Percentiles rank a stretch among this genome's conserved stretches.
These are phyloP conservation scores for Phragmatobia fuliginosa DNA, from an alignment of 2,888 invertebrate genomes.

Conservation along the genomic window DNA sequence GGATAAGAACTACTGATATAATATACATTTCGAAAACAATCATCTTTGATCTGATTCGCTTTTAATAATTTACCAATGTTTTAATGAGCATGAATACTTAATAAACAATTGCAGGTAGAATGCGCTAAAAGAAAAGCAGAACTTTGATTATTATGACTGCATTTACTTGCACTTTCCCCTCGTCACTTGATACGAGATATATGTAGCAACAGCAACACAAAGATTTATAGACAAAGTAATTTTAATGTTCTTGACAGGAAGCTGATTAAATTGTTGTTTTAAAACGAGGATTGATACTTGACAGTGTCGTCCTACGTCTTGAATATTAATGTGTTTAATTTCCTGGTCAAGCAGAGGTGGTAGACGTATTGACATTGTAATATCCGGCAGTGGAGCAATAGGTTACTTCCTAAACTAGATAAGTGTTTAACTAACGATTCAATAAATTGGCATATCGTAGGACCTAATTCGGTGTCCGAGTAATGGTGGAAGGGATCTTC, in stretches of 20 bases:
- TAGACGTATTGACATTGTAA: slow-evolving; percentile 38
- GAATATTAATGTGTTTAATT: slow-evolving; percentile 39
- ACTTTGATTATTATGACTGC: not conserved
- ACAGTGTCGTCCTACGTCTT: slow-evolving; percentile 22
- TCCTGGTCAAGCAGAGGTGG: slow-evolving; percentile 27
- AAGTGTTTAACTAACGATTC: slow-evolving; percentile 6
- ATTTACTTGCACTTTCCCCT: slow-evolving; percentile 20
- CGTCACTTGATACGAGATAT: slow-evolving; percentile 14
- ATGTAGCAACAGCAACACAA: slow-evolving; percentile 13
- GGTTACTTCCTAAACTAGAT: slow-evolving; percentile 26
- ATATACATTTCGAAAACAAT: too few species aligned
- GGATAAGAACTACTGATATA: too few species aligned
- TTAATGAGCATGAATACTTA: slow-evolving; percentile 54
- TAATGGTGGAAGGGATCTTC: not conserved
- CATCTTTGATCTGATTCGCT: too few species aligned
- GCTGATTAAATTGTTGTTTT: slow-evolving; percentile 31
- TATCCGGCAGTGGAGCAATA: slow-evolving; percentile 36
- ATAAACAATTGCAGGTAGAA: slow-evolving; percentile 30
- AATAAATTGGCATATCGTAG: slow-evolving; percentile 22
- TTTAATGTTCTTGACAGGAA: slow-evolving; percentile 20
- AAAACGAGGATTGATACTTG: slow-evolving; percentile 25
- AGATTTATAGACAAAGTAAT: slow-evolving; percentile 22
- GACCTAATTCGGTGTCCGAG: not conserved
- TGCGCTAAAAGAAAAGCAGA: slow-evolving; percentile 22
- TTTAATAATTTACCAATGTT: too few species aligned